phyloP scores from a whole-genome alignment of 2,113 vertebrate genomes.

The Hydrochoerus hydrochaeris region DNA sequence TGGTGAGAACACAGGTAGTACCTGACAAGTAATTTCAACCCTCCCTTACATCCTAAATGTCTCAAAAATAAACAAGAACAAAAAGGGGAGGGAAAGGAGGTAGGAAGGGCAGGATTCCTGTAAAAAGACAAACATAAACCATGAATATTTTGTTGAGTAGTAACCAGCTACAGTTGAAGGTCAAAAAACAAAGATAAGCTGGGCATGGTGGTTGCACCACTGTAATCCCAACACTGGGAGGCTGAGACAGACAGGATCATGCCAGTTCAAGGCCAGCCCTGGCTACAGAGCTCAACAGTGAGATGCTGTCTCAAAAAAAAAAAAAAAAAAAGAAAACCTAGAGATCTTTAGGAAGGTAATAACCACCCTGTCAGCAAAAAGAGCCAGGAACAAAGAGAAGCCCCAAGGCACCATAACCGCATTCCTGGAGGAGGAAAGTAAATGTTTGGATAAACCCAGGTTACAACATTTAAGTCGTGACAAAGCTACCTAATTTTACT shows the following conservation, averaged over 20 bases:
- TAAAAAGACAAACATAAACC: background rate
- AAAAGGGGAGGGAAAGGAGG: background rate
- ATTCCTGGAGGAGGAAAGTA: background rate
- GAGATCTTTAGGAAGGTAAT: background rate
- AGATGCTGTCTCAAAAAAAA: background rate
- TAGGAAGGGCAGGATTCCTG: background rate
- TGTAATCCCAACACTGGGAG: background rate
- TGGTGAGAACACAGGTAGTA: fast-evolving
- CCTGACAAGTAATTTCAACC: background rate
- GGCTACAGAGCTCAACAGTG: background rate
- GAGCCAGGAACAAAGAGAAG: background rate
- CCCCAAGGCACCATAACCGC: background rate
- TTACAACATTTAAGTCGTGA: too few species aligned
- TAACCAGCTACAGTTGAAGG: background rate
- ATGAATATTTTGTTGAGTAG: background rate
- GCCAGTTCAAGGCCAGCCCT: background rate
- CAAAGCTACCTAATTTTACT: background rate
- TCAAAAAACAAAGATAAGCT: background rate
- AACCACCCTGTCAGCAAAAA: background rate
- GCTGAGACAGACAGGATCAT: background rate
- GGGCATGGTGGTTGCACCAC: background rate
- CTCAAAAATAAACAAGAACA: background rate
- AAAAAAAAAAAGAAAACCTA: background rate
- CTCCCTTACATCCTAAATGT: background rate
- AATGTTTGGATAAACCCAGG: background rate